Conservation (phyloP, 1,140 invertebrate species). For the Copidosoma floridanum region DNA sequence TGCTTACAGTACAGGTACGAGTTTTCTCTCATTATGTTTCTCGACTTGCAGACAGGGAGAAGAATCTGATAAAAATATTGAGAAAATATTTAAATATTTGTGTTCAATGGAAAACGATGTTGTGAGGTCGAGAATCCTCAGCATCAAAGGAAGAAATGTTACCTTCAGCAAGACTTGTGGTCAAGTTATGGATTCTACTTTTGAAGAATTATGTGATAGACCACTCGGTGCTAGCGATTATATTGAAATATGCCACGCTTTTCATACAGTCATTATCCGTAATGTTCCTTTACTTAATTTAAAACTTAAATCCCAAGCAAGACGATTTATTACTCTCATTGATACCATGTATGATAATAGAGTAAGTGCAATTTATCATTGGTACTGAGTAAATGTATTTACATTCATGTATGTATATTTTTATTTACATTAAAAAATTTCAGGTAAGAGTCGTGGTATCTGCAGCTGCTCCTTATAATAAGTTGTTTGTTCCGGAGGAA, state of each 20-base stretch:
- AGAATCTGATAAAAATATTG: constrained; percentile 67
- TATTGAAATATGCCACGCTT: constrained; percentile 84
- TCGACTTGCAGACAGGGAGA: constrained; percentile 58
- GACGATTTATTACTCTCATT: constrained; percentile 95
- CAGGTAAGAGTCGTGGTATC: constrained; percentile 78
- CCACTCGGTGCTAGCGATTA: constrained; percentile 93
- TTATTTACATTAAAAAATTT: constrained; percentile 23
- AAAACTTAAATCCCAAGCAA: constrained; percentile 76
- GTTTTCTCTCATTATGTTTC: no score
- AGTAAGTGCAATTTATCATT: constrained; percentile 54
- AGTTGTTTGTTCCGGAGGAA: constrained; percentile 70
- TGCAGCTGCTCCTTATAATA: constrained; percentile 70
- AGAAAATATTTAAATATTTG: constrained; percentile 86
- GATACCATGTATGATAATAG: constrained; percentile 96
- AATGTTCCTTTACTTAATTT: constrained; percentile 84
- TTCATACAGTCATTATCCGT: constrained; percentile 92
- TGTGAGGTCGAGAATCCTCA: constrained; percentile 78
- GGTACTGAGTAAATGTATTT: background rate
- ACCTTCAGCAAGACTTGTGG: constrained; percentile 89
- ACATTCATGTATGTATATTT: no score
- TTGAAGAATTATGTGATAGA: constrained; percentile 87
- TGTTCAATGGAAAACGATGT: constrained; percentile 88
- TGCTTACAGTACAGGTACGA: no score
- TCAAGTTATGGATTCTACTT: constrained; percentile 83
- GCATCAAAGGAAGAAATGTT: constrained; percentile 85